Conservation (phyloP, 2,113 vertebrate species). For the Atractosteus spatula region DNA sequence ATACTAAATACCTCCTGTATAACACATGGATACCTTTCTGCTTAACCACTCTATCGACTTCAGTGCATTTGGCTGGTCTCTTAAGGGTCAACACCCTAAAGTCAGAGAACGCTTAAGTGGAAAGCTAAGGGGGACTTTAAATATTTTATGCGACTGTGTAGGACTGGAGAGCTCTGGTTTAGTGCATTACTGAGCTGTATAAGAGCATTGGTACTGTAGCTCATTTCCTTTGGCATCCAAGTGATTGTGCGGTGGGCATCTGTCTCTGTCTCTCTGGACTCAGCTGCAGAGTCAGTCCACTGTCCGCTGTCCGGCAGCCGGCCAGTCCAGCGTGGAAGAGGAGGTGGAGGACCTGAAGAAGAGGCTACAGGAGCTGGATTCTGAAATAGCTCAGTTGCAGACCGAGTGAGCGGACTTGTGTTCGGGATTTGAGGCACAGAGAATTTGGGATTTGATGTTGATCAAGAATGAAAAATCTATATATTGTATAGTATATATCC, state of each 20-base stretch:
- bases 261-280: constrained; percentile 11
- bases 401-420: constrained; percentile 49
- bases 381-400: constrained; percentile 59
- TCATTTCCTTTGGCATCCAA: background rate
- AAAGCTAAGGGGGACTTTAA: background rate
- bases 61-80: no score
- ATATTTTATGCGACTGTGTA: background rate
- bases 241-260: background rate
- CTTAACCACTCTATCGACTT: no score
- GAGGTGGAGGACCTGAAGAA: constrained; percentile 57
- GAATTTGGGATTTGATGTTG: no score
- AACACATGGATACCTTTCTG: no score
- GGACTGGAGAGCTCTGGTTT: background rate
- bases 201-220: background rate
- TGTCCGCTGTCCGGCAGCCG: background rate
- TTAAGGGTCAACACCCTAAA: no score
- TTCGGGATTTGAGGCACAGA: no score
- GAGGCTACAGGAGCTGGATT: constrained; percentile 48
- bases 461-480: no score
- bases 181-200: background rate
- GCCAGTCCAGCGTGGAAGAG: constrained; percentile 32
- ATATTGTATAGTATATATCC: no score
- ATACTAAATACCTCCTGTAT: no score
- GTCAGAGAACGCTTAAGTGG: background rate
- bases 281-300: constrained; percentile 47